Base-by-base conservation (phyloP, 1,140 invertebrate species). In the Trichoplusia ni region DNA sequence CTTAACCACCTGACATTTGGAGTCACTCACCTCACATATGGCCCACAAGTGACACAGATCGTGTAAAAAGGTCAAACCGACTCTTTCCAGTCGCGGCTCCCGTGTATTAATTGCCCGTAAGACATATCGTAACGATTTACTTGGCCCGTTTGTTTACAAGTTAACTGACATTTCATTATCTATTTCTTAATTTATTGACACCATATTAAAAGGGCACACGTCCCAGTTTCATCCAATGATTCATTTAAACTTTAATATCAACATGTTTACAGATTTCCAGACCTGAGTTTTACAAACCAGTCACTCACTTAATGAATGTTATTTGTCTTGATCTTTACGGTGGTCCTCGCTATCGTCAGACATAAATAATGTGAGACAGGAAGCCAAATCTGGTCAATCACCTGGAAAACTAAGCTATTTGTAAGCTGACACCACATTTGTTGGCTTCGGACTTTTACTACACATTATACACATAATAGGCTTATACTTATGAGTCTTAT, bases 391-490 rank as follows among this genome's bases (percentile, higher is more conserved):
- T 16, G 23, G 47, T 60, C 40, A 47, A 31, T 37, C 18, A 37
- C 18, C 31, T 9, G 18, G 7, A 33, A 35, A 60, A 60, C 56
- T 47, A 47, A 60, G 27, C 42, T 37, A 31, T 47, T 40, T 42
- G 54, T 60, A 60, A 60, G 35, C 18, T 37, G 29, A 60, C 8
- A 60, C 56, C 47, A 37, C 23, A 47, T 60, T 60, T 9, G 27
- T 60, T 60, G 56, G 56, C 56, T 60, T 60, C 56, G 40, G 40
- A 13, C 56, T 59, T 59, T 59, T 40, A 59, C 56, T 59, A 25
- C 14, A 21, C 4, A 33, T 46, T 33, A 59, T 59, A 47, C 31
- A 3, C 40, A 35, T 60, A 46, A 60, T 60, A 31, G 46, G 27
- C 35, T 60, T 47, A 60, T 37, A 40, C 14, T 9, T 37, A 37